These are phyloP conservation scores for Eilema depressum DNA, from an alignment of 2,888 invertebrate species.

Conservation along the genomic window DNA sequence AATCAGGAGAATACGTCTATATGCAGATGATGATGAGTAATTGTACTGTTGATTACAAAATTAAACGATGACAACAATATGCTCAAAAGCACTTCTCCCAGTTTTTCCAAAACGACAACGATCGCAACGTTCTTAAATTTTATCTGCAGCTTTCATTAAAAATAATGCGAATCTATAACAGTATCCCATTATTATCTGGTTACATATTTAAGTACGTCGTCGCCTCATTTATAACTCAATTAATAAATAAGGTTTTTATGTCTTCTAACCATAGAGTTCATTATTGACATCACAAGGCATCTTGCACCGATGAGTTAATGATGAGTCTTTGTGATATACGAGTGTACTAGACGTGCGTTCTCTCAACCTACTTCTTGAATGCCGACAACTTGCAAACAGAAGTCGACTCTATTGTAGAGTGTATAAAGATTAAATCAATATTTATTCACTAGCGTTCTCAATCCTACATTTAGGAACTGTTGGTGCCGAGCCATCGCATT, in stretches of 20 bases:
- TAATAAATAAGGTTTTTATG: constrained; percentile 34
- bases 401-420: constrained; percentile 70
- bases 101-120: too few relatives aligned
- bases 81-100: too few relatives aligned
- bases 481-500: constrained; percentile 64
- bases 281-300: constrained; percentile 56
- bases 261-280: constrained; percentile 47
- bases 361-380: constrained; percentile 86
- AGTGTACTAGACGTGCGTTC: constrained; percentile 81
- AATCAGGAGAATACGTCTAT: too few relatives aligned
- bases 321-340: constrained; percentile 84
- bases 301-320: constrained; percentile 75
- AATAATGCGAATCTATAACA: not conserved
- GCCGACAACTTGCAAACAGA: constrained; percentile 69
- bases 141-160: not conserved
- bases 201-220: not conserved
- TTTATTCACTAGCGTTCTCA: constrained; percentile 73
- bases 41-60: too few relatives aligned
- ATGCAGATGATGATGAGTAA: too few relatives aligned
- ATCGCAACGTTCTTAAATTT: not conserved
- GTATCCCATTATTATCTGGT: not conserved
- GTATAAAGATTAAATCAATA: constrained; percentile 74
- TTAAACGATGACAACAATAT: too few relatives aligned
- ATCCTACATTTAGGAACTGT: constrained; percentile 82
- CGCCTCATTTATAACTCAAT: constrained; percentile 17